Evolutionary conservation across 2,797 vertebrate genomes (phyloP), one percentile per base, ranked within the genome.

Genomic region (Xenentodon cancila): DNA sequence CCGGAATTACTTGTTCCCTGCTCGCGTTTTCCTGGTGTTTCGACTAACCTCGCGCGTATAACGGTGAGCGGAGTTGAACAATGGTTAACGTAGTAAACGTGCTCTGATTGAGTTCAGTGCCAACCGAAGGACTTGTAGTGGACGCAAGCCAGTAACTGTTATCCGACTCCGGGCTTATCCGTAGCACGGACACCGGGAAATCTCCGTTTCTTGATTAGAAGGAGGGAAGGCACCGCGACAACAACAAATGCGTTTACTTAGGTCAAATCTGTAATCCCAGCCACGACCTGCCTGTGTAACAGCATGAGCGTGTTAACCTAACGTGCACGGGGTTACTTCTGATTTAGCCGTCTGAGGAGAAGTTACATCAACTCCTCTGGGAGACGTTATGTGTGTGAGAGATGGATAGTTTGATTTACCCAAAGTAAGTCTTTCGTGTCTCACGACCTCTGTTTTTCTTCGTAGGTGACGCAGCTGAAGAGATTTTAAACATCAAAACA

Each of bases 191-290:
- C n/a, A 17, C 11, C 9, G 52, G 25, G 15, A n/a, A 30, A 5
- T 34, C 30, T 27, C 42, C 34, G 58, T 60, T 32, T 37, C 2
- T 48, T 64, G 18, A 32, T 48, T 8, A 46, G 47, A 43, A 47
- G 22, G n/a, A 43, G 9, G 15, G 9, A 32, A 54, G 13, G 7
- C 27, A 12, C 37, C 9, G 5, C 50, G 9, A 50, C 6, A 30
- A 47, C 55, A 62, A 79, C 71, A 74, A 46, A 11, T 40, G 47
- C 43, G 40, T 40, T 59, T 30, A 30, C 30, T 6, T 30, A 19
- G 53, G 45, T 53, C 67, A 75, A 82, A 82, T 72, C 71, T 75
- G 44, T 91, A 91, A 91, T 90, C 88, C 88, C 50, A 47, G 77
- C 13, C 18, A 20, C 77, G 75, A 86, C 73, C 73, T 48, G 81